These are phyloP conservation scores for Solea solea DNA, from an alignment of 2,113 vertebrate species.

Conservation along the genomic window DNA sequence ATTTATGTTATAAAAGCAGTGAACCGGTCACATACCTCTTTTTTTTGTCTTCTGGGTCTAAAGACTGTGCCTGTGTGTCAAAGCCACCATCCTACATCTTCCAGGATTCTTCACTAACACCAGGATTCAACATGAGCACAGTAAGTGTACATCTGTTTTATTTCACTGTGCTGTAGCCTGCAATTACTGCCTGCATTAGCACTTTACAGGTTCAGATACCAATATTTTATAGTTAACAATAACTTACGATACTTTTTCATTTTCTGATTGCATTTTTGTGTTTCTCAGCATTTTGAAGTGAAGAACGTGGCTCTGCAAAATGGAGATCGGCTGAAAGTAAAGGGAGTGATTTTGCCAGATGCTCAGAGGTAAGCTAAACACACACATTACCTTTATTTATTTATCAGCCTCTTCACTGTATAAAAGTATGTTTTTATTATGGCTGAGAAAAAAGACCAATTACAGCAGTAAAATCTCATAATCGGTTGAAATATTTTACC, in stretches of 20 bases:
- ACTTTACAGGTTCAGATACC: not conserved
- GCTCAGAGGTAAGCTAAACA: slow-evolving; percentile 65
- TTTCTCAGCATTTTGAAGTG: slow-evolving; percentile 79
- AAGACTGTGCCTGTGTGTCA: not conserved
- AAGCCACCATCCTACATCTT: not conserved
- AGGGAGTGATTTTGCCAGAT: slow-evolving; percentile 78
- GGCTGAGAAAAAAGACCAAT: too few relatives aligned
- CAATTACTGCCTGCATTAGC: not conserved
- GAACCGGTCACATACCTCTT: not conserved
- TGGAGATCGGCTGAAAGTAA: slow-evolving; percentile 85
- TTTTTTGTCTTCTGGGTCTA: slow-evolving; percentile 9
- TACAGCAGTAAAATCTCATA: too few relatives aligned
- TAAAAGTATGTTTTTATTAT: not conserved
- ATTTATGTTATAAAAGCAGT: not conserved
- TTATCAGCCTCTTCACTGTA: not conserved
- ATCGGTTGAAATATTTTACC: too few relatives aligned
- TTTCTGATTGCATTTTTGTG: not conserved
- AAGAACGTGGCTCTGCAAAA: slow-evolving; percentile 78
- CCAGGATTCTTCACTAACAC: slow-evolving; percentile 16
- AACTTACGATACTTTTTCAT: not conserved
- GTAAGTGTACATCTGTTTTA: slow-evolving; percentile 33
- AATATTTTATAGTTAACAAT: not conserved
- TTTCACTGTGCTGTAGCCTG: not conserved
- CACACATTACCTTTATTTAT: not conserved
- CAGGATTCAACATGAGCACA: slow-evolving; percentile 46